Conservation (phyloP, 23 tunicate genomes). For the Styela plicata region DNA sequence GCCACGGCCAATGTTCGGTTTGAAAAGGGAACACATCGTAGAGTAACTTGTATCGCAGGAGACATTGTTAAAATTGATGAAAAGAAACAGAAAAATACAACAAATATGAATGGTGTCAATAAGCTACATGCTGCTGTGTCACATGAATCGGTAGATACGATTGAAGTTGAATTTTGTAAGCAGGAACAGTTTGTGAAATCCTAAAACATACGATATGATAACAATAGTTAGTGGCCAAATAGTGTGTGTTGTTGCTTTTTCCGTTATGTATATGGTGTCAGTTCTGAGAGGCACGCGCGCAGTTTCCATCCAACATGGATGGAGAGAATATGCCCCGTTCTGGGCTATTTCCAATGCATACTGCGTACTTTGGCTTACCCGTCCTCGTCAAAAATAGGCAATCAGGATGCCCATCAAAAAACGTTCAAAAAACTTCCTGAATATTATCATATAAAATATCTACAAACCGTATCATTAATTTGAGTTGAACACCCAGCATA, state of each 20-base stretch:
- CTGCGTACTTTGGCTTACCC: no score
- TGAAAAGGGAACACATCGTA: conserved; percentile 65
- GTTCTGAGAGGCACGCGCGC: no score
- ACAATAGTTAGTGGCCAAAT: no score
- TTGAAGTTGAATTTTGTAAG: not conserved
- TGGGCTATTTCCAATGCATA: no score
- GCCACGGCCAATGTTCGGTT: conserved; percentile 76
- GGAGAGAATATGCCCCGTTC: no score
- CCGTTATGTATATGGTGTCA: no score
- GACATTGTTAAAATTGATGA: conserved; percentile 48
- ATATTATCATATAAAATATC: not conserved
- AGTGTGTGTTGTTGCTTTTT: no score
- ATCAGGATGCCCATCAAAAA: not conserved
- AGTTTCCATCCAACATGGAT: no score
- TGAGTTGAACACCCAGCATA: conserved; percentile 54
- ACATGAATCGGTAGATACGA: conserved; percentile 25
- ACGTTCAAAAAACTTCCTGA: not conserved
- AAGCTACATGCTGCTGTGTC: conserved; percentile 22
- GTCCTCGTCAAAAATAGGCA: no score
- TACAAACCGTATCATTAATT: conserved; percentile 20
- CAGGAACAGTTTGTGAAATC: conserved; percentile 54
- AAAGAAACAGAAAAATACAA: conserved; percentile 61
- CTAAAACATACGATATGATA: conserved; percentile 16
- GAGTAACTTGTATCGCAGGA: conserved; percentile 64
- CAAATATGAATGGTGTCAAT: conserved; percentile 26